A percentile compares a stretch with the other conserved stretches of the same genome.
phyloP scores from a whole-genome alignment of 92 coral and sea anemone species.

The Nematostella vectensis region DNA sequence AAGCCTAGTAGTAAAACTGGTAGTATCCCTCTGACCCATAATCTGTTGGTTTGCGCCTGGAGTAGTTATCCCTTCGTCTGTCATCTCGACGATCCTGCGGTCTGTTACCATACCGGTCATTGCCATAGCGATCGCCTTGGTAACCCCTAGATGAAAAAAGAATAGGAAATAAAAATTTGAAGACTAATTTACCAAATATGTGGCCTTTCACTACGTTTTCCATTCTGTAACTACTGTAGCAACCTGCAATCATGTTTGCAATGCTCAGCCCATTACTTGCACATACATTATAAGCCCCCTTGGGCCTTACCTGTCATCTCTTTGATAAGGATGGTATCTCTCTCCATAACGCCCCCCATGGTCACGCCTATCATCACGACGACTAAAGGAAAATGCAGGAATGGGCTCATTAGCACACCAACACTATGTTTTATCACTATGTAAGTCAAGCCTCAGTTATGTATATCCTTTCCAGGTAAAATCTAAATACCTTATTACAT shows the following conservation, averaged over 20 bases:
- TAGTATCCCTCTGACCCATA: slow-evolving; percentile 72
- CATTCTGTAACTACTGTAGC: background rate
- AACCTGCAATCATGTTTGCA: background rate
- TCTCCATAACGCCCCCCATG: slow-evolving; percentile 42
- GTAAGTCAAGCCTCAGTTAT: too few relatives aligned
- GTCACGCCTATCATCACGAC: slow-evolving; percentile 30
- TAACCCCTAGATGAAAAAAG: slow-evolving; percentile 53
- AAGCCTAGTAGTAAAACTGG: slow-evolving; percentile 54
- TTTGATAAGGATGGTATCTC: slow-evolving; percentile 27
- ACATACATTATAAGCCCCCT: too few relatives aligned
- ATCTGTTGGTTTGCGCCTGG: slow-evolving; percentile 56
- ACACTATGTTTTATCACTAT: too few relatives aligned
- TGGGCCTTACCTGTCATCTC: slow-evolving; percentile 28
- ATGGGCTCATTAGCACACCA: too few relatives aligned
- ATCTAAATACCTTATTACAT: too few relatives aligned
- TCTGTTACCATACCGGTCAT: slow-evolving; percentile 50
- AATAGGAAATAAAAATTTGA: background rate
- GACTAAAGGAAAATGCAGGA: slow-evolving; percentile 4
- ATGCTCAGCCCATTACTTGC: background rate
- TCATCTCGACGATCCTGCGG: slow-evolving; percentile 49
- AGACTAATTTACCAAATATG: background rate
- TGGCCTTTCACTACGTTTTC: background rate
- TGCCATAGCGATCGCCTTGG: slow-evolving; percentile 51
- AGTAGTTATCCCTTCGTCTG: slow-evolving; percentile 48
- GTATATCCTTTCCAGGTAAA: too few relatives aligned